Percentiles rank a stretch among this genome's conserved stretches.
Evolutionary conservation across 2,113 vertebrate genomes (phyloP).

Genomic region (Xyliphius kryptos): DNA sequence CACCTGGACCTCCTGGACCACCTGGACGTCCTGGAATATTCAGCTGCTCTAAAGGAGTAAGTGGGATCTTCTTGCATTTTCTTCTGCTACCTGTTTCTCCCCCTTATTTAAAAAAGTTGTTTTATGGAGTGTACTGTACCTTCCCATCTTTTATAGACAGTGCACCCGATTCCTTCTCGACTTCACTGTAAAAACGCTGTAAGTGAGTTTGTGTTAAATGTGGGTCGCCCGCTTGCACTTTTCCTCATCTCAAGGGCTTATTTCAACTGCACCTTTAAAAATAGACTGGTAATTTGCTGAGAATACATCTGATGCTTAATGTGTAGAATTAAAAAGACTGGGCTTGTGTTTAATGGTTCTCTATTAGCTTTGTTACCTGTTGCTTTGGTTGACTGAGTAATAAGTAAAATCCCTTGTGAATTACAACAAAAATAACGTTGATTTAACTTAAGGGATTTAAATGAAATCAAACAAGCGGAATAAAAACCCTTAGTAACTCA

Average conservation of each 20-base stretch:
- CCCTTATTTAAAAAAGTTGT: not conserved
- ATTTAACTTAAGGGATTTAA: too few species aligned
- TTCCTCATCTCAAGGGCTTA: not conserved
- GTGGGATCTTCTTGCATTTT: constrained; percentile 41
- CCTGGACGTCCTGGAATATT: constrained; percentile 79
- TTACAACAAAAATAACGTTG: too few species aligned
- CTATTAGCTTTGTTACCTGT: too few species aligned
- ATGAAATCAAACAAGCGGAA: too few species aligned
- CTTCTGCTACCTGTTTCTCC: not conserved
- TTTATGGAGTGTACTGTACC: constrained; percentile 29
- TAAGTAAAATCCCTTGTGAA: too few species aligned
- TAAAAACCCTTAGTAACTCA: too few species aligned
- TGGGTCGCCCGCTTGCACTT: not conserved
- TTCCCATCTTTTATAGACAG: constrained; percentile 64
- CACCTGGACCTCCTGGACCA: constrained; percentile 76
- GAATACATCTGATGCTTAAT: too few species aligned
- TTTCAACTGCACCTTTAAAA: not conserved
- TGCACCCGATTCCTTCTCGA: constrained; percentile 82
- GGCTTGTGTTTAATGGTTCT: too few species aligned
- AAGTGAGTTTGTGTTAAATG: constrained; percentile 56
- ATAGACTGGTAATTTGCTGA: too few species aligned
- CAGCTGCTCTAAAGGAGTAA: constrained; percentile 86
- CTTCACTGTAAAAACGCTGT: constrained; percentile 88
- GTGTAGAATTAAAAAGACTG: too few species aligned
- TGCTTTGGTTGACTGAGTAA: too few species aligned